phyloP scores from a whole-genome alignment of 1,140 invertebrate genomes.

The Trichomalopsis sarcophagae region DNA sequence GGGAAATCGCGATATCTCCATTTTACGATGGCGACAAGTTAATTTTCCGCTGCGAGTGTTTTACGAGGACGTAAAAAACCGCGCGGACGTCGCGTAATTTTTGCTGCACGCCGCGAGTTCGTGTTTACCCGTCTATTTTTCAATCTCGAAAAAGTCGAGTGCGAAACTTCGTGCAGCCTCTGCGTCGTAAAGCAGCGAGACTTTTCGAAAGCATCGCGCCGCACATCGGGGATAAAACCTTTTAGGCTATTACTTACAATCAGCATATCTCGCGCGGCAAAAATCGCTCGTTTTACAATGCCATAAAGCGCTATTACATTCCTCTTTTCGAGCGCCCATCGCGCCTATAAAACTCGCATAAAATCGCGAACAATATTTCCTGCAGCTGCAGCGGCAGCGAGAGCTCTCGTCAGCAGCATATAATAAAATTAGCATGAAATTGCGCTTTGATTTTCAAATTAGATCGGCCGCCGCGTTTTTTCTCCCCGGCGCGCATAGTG shows the following conservation, averaged over 20 bases:
- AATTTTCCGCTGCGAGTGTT: too few species aligned
- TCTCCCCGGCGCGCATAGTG: neutral
- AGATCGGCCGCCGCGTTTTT: neutral
- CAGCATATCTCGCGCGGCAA: neutral
- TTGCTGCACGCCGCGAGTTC: too few species aligned
- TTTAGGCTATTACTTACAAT: conserved; percentile 4
- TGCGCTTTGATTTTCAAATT: neutral
- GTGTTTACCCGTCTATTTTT: too few species aligned
- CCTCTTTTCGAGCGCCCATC: neutral
- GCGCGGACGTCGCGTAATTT: too few species aligned
- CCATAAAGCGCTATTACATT: neutral
- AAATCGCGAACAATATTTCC: neutral
- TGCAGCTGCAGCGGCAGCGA: too few species aligned
- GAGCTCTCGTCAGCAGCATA: neutral
- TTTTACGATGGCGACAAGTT: too few species aligned
- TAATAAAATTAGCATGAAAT: neutral
- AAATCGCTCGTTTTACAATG: neutral
- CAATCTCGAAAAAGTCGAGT: too few species aligned
- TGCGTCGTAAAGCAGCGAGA: too few species aligned
- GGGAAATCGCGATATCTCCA: too few species aligned
- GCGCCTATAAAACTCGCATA: neutral
- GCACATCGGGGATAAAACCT: neutral
- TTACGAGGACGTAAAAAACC: too few species aligned
- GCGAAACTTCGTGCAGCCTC: too few species aligned
- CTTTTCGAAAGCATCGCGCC: too few species aligned